Percentiles rank a stretch among this genome's conserved stretches.
Evolutionary conservation across 1,140 invertebrate species (phyloP).

Genomic region (Zeugodacus cucurbitae): DNA sequence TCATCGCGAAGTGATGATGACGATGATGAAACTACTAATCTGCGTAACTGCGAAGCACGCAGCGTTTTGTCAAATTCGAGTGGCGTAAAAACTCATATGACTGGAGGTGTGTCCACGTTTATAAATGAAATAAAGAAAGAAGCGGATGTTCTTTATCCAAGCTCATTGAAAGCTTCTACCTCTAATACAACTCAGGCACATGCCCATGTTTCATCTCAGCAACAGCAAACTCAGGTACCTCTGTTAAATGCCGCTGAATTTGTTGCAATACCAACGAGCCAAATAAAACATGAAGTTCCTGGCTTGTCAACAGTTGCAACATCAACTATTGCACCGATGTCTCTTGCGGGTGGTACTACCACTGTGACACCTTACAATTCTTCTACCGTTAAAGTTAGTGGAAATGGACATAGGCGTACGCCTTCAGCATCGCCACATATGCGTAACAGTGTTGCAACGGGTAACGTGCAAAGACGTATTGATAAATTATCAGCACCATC

Average conservation of each 20-base stretch:
- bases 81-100: background rate
- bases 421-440: constrained; percentile 1
- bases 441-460: background rate
- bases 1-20: constrained; percentile 46
- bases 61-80: background rate
- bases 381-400: background rate
- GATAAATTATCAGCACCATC: background rate
- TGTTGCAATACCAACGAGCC: constrained; percentile 44
- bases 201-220: background rate
- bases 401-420: background rate
- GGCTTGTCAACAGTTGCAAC: background rate
- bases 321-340: constrained; percentile 29
- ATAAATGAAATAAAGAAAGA: constrained; percentile 41
- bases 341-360: constrained; percentile 39
- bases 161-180: background rate
- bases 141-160: constrained; percentile 9
- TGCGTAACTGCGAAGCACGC: constrained; percentile 41
- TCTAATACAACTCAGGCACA: background rate
- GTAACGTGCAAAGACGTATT: background rate
- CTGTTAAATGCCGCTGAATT: constrained; percentile 43
- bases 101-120: background rate
- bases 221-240: constrained; percentile 39
- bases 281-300: constrained; percentile 46
- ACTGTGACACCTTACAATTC: constrained; percentile 39
- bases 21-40: constrained; percentile 55